A percentile compares a stretch with the other conserved stretches of the same genome.
Conservation (phyloP, 1,140 invertebrate species). For the Pogonus chalceus region DNA sequence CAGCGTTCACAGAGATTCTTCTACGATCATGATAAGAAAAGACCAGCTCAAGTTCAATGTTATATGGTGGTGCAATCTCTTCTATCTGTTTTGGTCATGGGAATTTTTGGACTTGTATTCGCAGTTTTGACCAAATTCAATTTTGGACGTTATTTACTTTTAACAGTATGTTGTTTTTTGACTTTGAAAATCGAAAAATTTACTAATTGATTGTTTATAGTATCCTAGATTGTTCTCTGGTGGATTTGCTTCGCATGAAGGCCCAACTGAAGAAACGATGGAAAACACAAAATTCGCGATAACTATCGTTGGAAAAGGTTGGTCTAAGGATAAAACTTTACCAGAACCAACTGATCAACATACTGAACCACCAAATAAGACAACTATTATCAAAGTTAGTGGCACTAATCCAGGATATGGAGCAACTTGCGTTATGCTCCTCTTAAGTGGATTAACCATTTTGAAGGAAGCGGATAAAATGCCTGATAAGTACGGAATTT, state of each 20-base stretch:
- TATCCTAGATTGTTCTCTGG: constrained; percentile 64
- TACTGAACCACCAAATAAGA: constrained; percentile 51
- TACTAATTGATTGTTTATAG: constrained; percentile 32
- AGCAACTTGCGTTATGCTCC: constrained; percentile 59
- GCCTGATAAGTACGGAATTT: constrained; percentile 49
- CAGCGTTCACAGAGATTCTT: constrained; percentile 62
- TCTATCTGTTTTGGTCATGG: constrained; percentile 35
- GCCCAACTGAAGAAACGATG: constrained; percentile 52
- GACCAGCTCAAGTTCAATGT: constrained; percentile 47
- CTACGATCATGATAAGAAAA: constrained; percentile 51
- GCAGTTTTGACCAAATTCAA: constrained; percentile 51
- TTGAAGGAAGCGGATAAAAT: constrained; percentile 67
- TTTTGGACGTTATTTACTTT: constrained; percentile 50
- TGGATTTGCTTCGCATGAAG: constrained; percentile 56
- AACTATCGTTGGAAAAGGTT: constrained; percentile 66
- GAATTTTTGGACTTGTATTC: constrained; percentile 50
- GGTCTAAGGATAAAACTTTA: constrained; percentile 54
- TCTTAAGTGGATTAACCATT: constrained; percentile 63
- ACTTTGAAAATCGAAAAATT: constrained; percentile 8
- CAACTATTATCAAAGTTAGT: constrained; percentile 49
- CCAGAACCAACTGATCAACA: constrained; percentile 50
- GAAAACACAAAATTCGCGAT: constrained; percentile 54
- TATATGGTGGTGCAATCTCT: constrained; percentile 30
- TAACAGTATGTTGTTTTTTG: constrained; percentile 44
- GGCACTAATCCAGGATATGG: constrained; percentile 74